Percentiles rank a stretch among this genome's conserved stretches.
phyloP scores from a whole-genome alignment of 2,888 invertebrate species.

The Notocelia uddmanniana region DNA sequence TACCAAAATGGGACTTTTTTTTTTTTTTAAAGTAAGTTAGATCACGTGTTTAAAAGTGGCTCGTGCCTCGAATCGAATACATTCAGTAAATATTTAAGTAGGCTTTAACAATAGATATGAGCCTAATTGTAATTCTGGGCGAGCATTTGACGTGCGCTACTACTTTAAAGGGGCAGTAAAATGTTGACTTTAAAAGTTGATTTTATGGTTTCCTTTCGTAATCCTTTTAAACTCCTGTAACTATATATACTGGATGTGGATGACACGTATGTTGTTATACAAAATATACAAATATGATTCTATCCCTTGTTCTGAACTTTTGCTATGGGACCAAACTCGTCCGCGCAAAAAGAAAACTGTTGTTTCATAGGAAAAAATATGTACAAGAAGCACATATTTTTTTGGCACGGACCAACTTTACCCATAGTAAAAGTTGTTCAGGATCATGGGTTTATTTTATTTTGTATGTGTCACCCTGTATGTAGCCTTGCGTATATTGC shows the following conservation, averaged over 20 bases:
- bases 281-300: too few species aligned
- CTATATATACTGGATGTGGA: too few species aligned
- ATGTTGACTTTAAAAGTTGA: conserved; percentile 13
- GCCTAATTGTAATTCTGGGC: conserved; percentile 34
- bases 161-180: conserved; percentile 37
- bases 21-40: neutral
- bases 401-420: too few species aligned
- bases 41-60: conserved; percentile 2
- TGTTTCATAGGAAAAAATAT: too few species aligned
- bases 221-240: conserved; percentile 6
- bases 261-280: too few species aligned
- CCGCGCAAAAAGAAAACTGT: too few species aligned
- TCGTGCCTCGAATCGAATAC: conserved; percentile 27
- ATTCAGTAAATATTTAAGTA: conserved; percentile 35
- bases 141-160: conserved; percentile 39
- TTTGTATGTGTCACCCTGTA: neutral
- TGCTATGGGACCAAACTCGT: too few species aligned
- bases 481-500: too few species aligned
- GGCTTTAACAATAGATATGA: conserved; percentile 29
- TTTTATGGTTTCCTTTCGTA: neutral
- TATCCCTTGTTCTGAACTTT: too few species aligned
- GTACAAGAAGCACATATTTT: too few species aligned
- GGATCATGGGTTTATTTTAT: too few species aligned
- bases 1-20: neutral
- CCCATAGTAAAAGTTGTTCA: too few species aligned